Evolutionary conservation across 2,888 invertebrate species (phyloP), one percentile per base, ranked within the genome.

Genomic region (Dusona sp.): DNA sequence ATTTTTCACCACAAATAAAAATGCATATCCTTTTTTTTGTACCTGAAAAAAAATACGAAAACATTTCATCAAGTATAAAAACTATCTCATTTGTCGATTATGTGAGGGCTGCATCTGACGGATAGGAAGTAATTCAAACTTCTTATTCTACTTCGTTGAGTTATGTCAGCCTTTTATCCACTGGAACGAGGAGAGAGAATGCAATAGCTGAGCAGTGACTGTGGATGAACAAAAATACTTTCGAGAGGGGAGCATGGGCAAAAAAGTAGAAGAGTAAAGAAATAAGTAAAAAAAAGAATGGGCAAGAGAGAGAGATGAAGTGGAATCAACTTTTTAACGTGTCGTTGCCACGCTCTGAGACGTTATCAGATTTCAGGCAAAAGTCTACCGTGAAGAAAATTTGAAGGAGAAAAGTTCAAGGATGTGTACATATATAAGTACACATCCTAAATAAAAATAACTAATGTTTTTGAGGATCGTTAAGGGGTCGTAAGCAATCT

Each of bases 351-450:
- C 65, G 38, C 65, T 57, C 25, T 8, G 7, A 29, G 48, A 29
- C 42, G 29, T 80, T 83, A 86, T 86, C 83, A 83, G 83, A 80
- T 86, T 78, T 57, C 57, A 61, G 57, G 45, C 4, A 13, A 33
- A 61, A 65, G 54, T n/a, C 54, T 45, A 64, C 68, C 22, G 57
- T 1, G 33, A 61, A 38, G 48, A 64, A 72, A 68, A 61, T 72
- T 73, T 38, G 38, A 25, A 48, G 61, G 33, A 48, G 54, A 25
- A 65, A 42, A 83, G 42, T 36, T 13, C 22, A 22, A 2, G 13
- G 54, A 19, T 25, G n/a, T 45, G 25, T 48, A 19, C 29, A 42
- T 42, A 61, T 45, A 67, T n/a, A 22, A 42, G 42, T 42, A 42
- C 0, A 42, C 42, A 13, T 9, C 13, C 0, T 22, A 61, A 11